A percentile compares a stretch with the other conserved stretches of the same genome.
phyloP scores from a whole-genome alignment of 1,140 invertebrate genomes.

The Drosophila arizonae region DNA sequence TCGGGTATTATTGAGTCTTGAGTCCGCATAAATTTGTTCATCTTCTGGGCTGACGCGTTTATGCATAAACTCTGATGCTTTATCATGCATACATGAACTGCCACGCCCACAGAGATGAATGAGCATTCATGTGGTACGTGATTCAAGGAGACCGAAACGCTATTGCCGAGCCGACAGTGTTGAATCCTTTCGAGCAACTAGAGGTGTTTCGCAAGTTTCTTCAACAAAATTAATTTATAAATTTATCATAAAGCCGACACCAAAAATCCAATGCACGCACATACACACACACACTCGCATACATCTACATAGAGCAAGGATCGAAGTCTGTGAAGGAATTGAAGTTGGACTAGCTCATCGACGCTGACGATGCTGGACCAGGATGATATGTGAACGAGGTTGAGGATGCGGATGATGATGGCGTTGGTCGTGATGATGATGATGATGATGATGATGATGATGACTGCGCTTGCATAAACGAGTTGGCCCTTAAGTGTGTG shows the following conservation, averaged over 20 bases:
- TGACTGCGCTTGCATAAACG: conserved; percentile 77
- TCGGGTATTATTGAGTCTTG: background rate
- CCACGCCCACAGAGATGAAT: conserved; percentile 38
- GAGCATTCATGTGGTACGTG: conserved; percentile 30
- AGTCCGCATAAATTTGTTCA: conserved; percentile 24
- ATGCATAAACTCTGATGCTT: conserved; percentile 34
- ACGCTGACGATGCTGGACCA: conserved; percentile 25
- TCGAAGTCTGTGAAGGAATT: conserved; percentile 47
- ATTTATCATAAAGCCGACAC: conserved; percentile 54
- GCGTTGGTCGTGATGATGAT: conserved; percentile 7
- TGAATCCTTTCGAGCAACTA: conserved; percentile 21
- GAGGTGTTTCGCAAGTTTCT: conserved; percentile 43
- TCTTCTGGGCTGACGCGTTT: conserved; percentile 19
- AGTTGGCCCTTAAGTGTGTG: conserved; percentile 72
- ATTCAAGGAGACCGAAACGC: conserved; percentile 11
- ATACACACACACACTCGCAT: conserved; percentile 11
- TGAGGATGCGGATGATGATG: conserved; percentile 18
- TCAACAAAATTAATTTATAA: conserved; percentile 52
- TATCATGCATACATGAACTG: conserved; percentile 32
- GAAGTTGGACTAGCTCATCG: conserved; percentile 48
- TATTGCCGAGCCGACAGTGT: background rate
- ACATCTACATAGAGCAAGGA: background rate
- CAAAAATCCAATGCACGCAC: conserved; percentile 25
- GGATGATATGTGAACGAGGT: conserved; percentile 19
- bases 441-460: conserved; percentile 47